Base-by-base conservation (phyloP, 2,888 invertebrate genomes). In the Cyaniris semiargus region DNA sequence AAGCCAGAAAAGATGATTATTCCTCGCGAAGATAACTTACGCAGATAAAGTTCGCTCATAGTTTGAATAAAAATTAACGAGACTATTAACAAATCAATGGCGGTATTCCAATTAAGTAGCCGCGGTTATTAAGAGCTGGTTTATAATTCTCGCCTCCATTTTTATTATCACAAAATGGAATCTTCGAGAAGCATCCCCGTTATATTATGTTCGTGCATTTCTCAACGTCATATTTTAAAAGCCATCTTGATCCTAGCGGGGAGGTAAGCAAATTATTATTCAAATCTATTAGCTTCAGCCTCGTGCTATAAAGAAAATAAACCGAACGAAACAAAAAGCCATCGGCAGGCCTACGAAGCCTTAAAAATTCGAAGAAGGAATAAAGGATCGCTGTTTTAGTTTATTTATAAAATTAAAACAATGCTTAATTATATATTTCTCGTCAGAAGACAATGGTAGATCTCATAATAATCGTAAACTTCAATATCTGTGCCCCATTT, bases 61-160 rank as follows among this genome's bases (percentile, higher is more conserved):
- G 86, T 85, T 84, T 83, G 86, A 86, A 87, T 90, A 86, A 88
- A 88, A 87, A 85, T 86, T 88, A 89, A 90, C 87, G 86, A 88
- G 86, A 85, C 86, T 87, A 89, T 90, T 90, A 90, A 90, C 89
- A 90, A 91, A 92, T 91, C 90, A 89, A 89, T 90, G 87, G 88
- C 84, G 84, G 81, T 84, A 84, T 87, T 90, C 88, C 90, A 91
- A 91, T 91, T 90, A 91, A 89, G 88, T 87, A 88, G 82, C 86
- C 82, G 80, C 78, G 83, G 87, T 88, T 89, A 88, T 89, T 89
- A 89, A 85, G 85, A 80, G 81, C 84, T 84, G 85, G 87, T 84
- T 85, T 85, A 86, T 85, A 83, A 85, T 87, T 86, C 87, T 86
- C 86, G 86, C 84, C 83, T 83, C 83, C 76, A 77, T 83, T 84